A percentile compares a stretch with the other conserved stretches of the same genome.
Evolutionary conservation across 2,113 vertebrate genomes (phyloP).

Genomic region (Atrichornis clamosus): DNA sequence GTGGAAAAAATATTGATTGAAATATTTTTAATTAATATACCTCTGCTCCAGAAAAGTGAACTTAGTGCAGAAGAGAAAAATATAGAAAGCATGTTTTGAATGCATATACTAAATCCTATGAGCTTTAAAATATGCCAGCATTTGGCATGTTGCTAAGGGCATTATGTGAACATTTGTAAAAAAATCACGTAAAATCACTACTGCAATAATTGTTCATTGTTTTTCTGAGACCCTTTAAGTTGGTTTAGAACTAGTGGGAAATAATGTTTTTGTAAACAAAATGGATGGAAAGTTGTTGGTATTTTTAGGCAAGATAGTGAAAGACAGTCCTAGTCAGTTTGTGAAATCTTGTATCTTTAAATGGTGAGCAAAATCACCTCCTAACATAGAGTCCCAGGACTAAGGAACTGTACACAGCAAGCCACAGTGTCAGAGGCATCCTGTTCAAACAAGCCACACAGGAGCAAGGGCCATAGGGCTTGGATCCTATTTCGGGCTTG

Average conservation of each 20-base stretch:
- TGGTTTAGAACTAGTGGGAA: background rate
- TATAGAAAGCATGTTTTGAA: background rate
- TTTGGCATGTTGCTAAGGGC: background rate
- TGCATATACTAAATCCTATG: background rate
- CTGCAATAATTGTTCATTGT: background rate
- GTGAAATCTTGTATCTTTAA: background rate
- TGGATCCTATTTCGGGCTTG: background rate
- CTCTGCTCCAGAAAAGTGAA: background rate
- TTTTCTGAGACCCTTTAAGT: background rate
- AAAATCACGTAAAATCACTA: background rate
- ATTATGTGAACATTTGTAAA: background rate
- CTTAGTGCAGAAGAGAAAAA: background rate
- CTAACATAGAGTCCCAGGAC: background rate
- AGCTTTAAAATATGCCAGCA: background rate
- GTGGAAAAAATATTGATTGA: background rate
- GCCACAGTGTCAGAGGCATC: background rate
- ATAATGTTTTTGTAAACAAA: background rate
- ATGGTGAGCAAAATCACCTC: background rate
- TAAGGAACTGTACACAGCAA: background rate
- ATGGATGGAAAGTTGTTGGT: background rate
- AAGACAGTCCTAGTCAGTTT: background rate
- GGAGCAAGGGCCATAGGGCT: background rate
- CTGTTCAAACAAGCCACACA: background rate
- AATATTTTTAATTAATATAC: background rate
- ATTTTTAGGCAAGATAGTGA: background rate